phyloP scores from a whole-genome alignment of 2,888 invertebrate species.

The Ormyrus pomaceus region DNA sequence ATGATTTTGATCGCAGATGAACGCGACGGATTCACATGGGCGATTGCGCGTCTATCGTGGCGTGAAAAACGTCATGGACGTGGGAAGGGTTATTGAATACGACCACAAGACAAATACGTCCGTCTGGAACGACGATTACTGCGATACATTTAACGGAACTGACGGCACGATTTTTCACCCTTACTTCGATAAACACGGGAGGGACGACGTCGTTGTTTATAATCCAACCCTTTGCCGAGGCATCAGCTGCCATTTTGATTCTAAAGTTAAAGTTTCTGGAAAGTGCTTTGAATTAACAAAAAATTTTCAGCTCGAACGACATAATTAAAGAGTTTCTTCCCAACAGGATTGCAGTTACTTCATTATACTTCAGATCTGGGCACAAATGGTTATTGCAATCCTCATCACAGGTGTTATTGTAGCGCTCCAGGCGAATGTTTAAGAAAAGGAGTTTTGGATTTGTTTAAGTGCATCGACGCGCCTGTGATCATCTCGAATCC shows the following conservation, averaged over 20 bases:
- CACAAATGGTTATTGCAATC: constrained; percentile 79
- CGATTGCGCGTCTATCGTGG: constrained; percentile 86
- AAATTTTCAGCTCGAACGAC: no score
- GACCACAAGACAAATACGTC: constrained; percentile 81
- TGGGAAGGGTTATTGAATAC: constrained; percentile 84
- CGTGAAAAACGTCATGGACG: constrained; percentile 82
- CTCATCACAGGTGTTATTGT: constrained; percentile 78
- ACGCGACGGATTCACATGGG: constrained; percentile 82
- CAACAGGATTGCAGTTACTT: constrained; percentile 75
- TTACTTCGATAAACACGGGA: constrained; percentile 79
- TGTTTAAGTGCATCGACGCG: constrained; percentile 81
- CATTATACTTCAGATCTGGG: constrained; percentile 84
- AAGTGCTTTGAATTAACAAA: background rate
- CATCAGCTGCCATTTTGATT: constrained; percentile 59
- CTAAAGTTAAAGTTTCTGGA: constrained; percentile 24
- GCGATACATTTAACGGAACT: constrained; percentile 87
- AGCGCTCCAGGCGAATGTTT: constrained; percentile 81
- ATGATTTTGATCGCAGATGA: constrained; percentile 78
- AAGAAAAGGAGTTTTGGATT: constrained; percentile 84
- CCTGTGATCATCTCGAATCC: constrained; percentile 88
- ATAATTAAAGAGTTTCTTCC: background rate
- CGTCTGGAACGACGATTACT: constrained; percentile 82
- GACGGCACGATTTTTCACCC: constrained; percentile 95
- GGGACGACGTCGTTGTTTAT: constrained; percentile 82
- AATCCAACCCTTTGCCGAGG: constrained; percentile 86